phyloP scores from a whole-genome alignment of 2,888 invertebrate genomes.

The Drosophila prolongata region DNA sequence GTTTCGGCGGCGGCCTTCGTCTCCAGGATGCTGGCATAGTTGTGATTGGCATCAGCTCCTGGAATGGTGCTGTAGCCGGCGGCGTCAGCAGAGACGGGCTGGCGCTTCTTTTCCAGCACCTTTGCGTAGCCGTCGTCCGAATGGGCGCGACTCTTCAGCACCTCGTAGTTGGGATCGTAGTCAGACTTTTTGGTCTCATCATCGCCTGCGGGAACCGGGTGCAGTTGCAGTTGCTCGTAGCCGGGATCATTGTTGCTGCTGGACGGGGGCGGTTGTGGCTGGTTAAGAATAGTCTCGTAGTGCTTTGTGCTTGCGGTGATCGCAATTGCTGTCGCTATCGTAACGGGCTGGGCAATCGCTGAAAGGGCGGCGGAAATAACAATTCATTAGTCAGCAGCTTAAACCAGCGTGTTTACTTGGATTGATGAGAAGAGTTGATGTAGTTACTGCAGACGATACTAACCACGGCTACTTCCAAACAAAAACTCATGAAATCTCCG shows the following conservation, averaged over 20 bases:
- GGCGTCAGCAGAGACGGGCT: slow-evolving; percentile 57
- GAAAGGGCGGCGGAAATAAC: slow-evolving; percentile 9
- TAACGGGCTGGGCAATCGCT: slow-evolving; percentile 40
- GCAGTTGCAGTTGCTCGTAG: slow-evolving; percentile 88
- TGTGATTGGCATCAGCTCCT: slow-evolving; percentile 77
- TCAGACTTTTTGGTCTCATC: slow-evolving; percentile 84
- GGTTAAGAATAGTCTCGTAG: slow-evolving; percentile 81
- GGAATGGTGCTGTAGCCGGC: slow-evolving; percentile 83
- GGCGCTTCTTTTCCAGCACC: slow-evolving; percentile 81
- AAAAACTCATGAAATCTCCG: slow-evolving; percentile 78
- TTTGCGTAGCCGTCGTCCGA: slow-evolving; percentile 84
- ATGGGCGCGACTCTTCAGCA: slow-evolving; percentile 85
- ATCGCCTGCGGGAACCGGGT: slow-evolving; percentile 42
- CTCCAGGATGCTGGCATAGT: slow-evolving; percentile 84
- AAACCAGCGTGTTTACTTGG: neutral
- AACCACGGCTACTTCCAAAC: slow-evolving; percentile 82
- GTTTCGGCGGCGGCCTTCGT: slow-evolving; percentile 70
- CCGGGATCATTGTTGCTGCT: slow-evolving; percentile 88
- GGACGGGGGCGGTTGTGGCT: slow-evolving; percentile 66
- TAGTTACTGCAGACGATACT: slow-evolving; percentile 62
- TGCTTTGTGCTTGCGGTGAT: slow-evolving; percentile 72
- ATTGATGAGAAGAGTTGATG: slow-evolving; percentile 1
- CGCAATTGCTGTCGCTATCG: slow-evolving; percentile 48
- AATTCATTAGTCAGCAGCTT: slow-evolving; percentile 3
- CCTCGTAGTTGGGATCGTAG: slow-evolving; percentile 92